Conservation (phyloP, 2,797 vertebrate genomes). For the Astyanax mexicanus region DNA sequence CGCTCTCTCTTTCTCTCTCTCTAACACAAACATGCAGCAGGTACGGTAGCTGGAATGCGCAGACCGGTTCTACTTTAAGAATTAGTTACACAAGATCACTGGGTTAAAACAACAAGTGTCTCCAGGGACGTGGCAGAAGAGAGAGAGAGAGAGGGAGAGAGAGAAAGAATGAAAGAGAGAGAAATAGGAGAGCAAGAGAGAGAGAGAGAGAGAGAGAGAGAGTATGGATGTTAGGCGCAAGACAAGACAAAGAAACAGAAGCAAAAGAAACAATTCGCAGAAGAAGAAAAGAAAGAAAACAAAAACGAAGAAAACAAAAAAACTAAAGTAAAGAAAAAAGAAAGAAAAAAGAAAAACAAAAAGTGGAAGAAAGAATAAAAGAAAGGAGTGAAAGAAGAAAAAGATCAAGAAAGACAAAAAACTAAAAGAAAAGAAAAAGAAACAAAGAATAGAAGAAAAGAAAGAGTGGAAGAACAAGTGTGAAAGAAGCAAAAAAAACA, state of each 20-base stretch:
- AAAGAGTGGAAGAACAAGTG: slow-evolving; percentile 9
- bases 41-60: background rate
- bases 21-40: background rate
- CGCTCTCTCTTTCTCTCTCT: background rate
- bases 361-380: too few relatives aligned
- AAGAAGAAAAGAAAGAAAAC: background rate
- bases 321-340: background rate
- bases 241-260: background rate
- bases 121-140: too few relatives aligned
- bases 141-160: background rate
- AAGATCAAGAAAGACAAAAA: too few relatives aligned
- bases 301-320: background rate
- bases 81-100: slow-evolving; percentile 13
- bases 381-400: background rate
- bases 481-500: background rate
- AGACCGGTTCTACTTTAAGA: background rate
- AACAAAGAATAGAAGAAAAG: background rate
- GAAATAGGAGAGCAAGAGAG: background rate
- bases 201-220: background rate
- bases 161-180: background rate
- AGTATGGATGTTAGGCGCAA: background rate
- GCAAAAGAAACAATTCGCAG: background rate
- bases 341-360: slow-evolving; percentile 36
- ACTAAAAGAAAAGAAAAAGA: background rate
- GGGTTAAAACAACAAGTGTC: slow-evolving; percentile 32